phyloP scores from a whole-genome alignment of 2,113 vertebrate genomes.

The Rhinolophus sinicus region DNA sequence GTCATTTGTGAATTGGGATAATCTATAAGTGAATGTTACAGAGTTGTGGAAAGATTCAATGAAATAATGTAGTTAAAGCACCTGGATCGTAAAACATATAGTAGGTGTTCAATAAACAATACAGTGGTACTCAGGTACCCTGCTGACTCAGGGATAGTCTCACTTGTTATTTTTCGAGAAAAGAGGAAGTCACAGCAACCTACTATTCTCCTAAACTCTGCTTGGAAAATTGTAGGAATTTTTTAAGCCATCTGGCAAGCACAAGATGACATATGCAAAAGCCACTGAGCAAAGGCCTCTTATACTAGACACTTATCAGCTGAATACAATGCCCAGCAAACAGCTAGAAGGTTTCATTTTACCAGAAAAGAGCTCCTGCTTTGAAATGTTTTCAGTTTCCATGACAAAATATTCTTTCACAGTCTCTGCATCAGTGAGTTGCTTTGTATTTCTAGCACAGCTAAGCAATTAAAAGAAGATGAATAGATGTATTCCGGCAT shows the following conservation, averaged over 20 bases:
- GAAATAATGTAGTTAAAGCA: background rate
- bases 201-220: background rate
- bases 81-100: background rate
- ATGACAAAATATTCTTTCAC: constrained; percentile 78
- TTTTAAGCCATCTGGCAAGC: background rate
- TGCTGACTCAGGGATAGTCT: background rate
- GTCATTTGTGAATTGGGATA: background rate
- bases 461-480: constrained; percentile 82
- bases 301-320: constrained; percentile 59
- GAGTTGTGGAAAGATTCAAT: background rate
- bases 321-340: constrained; percentile 40
- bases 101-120: background rate
- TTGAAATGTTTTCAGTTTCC: constrained; percentile 79
- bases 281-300: background rate
- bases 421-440: constrained; percentile 74
- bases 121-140: background rate
- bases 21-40: background rate
- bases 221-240: constrained; percentile 8
- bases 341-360: constrained; percentile 62
- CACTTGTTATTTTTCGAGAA: background rate
- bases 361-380: constrained; percentile 63
- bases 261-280: constrained; percentile 29
- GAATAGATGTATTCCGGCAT: constrained; percentile 72
- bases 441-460: constrained; percentile 73
- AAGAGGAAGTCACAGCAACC: background rate